Base-by-base conservation (phyloP, 2,888 invertebrate genomes). In the Carterocephalus palaemon region DNA sequence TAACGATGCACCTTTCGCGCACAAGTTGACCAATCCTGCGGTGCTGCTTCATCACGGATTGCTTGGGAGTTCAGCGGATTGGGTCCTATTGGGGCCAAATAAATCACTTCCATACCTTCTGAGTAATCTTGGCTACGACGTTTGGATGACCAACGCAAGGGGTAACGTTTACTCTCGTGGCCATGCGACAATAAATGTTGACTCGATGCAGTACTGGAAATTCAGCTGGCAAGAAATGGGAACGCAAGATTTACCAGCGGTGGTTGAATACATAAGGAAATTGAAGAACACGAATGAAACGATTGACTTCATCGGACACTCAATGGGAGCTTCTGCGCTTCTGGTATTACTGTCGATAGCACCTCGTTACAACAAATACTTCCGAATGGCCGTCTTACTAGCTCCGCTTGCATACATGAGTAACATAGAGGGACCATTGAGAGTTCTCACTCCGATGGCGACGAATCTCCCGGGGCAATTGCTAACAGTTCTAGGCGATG, bases 131-230 rank as follows among this genome's bases (percentile, higher is more conserved):
- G 88, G 89, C 0, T 89, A 86, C 49, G 89, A 89, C 43, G 88
- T 89, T 1, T 94, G 83, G 93, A 88, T 77, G 88, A 73, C 77
- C 5, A 89, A 89, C 32, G 72, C 78, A 0, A 69, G 81, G 62
- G 82, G 83, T 1, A 82, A 78, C 48, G 67, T 67, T 47, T 82
- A 80, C 49, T 82, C 79, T 0, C 66, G 73, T 24, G 70, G 66
- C 3, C 79, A 81, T 49, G 40, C 57, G 2, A 47, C 56, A 6
- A 54, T 54, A 39, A 54, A 58, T 4, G 48, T 65, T 0, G 60
- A 71, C 17, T 62, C 65, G 1, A 33, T 48, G 1, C 53, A 60
- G 3, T 82, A 62, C 49, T 82, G 82, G 81, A 64, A 62, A 3
- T 82, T 82, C 46, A 68, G 74, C 2, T 82, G 67, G 60, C 70